Conservation (phyloP, 1,140 invertebrate species). For the Drosophila grimshawi region DNA sequence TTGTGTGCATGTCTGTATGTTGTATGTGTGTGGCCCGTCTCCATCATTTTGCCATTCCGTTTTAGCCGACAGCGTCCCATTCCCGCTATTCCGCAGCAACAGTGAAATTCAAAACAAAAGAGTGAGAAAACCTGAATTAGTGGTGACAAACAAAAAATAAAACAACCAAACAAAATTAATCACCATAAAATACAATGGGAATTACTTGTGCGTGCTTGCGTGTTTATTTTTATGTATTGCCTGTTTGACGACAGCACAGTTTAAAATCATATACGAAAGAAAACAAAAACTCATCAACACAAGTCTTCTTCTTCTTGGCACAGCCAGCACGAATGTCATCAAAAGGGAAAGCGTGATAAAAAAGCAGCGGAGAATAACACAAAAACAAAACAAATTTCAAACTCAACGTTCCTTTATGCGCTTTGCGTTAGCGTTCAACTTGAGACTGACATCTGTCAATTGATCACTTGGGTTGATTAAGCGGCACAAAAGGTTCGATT, state of each 20-base stretch:
- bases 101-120: slow-evolving; percentile 46
- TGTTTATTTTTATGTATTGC: slow-evolving; percentile 9
- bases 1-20: slow-evolving; percentile 22
- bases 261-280: slow-evolving; percentile 30
- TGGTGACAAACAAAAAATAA: slow-evolving; percentile 29
- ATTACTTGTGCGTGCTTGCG: not conserved
- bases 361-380: slow-evolving; percentile 53
- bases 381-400: slow-evolving; percentile 56
- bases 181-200: slow-evolving; percentile 17
- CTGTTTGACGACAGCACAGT: not conserved
- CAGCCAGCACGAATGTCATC: slow-evolving; percentile 41
- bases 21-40: slow-evolving; percentile 22
- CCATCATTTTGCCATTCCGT: slow-evolving; percentile 45
- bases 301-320: slow-evolving; percentile 40
- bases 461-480: slow-evolving; percentile 1
- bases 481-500: slow-evolving; percentile 8
- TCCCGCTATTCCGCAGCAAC: slow-evolving; percentile 30
- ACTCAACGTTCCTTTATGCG: slow-evolving; percentile 46
- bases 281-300: slow-evolving; percentile 26
- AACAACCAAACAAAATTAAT: slow-evolving; percentile 31
- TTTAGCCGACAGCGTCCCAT: slow-evolving; percentile 47
- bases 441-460: slow-evolving; percentile 41
- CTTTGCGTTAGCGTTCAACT: slow-evolving; percentile 9
- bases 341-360: slow-evolving; percentile 43
- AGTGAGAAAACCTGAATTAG: slow-evolving; percentile 46